A percentile compares a stretch with the other conserved stretches of the same genome.
phyloP scores from a whole-genome alignment of 2,113 vertebrate genomes.

The Cololabis saira region DNA sequence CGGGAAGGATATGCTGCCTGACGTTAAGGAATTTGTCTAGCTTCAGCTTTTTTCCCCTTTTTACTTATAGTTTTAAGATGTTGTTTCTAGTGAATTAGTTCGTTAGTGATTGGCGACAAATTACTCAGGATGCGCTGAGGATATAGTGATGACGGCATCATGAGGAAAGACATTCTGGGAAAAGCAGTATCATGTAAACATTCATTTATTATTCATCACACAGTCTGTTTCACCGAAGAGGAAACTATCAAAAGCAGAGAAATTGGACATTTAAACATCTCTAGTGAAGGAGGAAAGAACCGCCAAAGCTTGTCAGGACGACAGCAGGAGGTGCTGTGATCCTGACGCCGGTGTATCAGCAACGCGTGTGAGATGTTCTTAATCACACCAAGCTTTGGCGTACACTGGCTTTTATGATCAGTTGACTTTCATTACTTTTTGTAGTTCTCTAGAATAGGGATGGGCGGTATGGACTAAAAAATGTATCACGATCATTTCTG shows the following conservation, averaged over 20 bases:
- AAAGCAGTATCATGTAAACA: neutral
- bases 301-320: neutral
- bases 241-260: neutral
- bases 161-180: neutral
- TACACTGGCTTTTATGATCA: constrained; percentile 21
- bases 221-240: neutral
- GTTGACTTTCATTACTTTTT: constrained; percentile 58
- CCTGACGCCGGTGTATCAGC: constrained; percentile 35
- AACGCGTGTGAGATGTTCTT: constrained; percentile 36
- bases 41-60: neutral
- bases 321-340: constrained; percentile 21
- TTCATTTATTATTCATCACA: neutral
- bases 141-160: too few relatives aligned
- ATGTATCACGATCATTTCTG: too few relatives aligned
- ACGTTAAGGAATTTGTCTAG: too few relatives aligned
- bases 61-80: neutral
- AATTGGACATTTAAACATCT: neutral
- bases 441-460: constrained; percentile 43
- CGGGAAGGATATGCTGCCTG: too few relatives aligned
- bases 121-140: neutral
- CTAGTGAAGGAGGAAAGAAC: neutral
- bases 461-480: too few relatives aligned
- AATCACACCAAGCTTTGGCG: constrained; percentile 4
- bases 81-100: neutral
- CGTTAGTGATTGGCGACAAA: neutral